A percentile compares a stretch with the other conserved stretches of the same genome.
Conservation (phyloP, 2,113 vertebrate species). For the Notiomystis cincta region DNA sequence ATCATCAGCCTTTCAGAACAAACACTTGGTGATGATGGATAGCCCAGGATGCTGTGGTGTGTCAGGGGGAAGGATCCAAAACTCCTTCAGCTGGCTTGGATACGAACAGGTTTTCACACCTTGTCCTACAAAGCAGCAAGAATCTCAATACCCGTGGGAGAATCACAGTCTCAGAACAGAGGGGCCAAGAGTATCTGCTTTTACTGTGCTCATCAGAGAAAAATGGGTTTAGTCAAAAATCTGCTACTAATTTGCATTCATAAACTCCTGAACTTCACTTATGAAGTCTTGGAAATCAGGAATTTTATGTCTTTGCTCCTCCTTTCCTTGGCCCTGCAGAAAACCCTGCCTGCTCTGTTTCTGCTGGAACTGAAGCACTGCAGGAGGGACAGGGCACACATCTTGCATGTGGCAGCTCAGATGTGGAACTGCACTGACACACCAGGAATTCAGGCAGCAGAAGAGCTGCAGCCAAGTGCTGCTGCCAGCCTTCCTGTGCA, state of each 20-base stretch:
- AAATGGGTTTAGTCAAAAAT: not conserved
- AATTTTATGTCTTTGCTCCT: not conserved
- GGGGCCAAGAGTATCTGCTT: not conserved
- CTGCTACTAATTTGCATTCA: not conserved
- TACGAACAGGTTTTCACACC: not conserved
- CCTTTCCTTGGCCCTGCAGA: not conserved
- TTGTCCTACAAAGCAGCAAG: not conserved
- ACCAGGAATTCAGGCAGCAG: not conserved
- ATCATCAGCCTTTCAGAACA: not conserved
- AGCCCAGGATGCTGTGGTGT: not conserved
- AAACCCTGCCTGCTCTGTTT: not conserved
- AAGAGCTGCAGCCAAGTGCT: not conserved
- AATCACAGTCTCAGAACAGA: not conserved
- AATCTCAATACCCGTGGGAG: not conserved
- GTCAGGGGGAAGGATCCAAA: not conserved
- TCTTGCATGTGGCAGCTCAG: not conserved
- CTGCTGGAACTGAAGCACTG: accelerated
- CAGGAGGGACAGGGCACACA: accelerated
- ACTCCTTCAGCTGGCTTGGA: not conserved
- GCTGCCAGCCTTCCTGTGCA: not conserved
- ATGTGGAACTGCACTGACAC: not conserved
- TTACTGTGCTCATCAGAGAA: not conserved
- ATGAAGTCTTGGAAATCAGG: not conserved
- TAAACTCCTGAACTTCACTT: not conserved
- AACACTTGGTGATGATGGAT: not conserved